Evolutionary conservation across 2,113 vertebrate species (phyloP).

Genomic region (Miniopterus natalensis): DNA sequence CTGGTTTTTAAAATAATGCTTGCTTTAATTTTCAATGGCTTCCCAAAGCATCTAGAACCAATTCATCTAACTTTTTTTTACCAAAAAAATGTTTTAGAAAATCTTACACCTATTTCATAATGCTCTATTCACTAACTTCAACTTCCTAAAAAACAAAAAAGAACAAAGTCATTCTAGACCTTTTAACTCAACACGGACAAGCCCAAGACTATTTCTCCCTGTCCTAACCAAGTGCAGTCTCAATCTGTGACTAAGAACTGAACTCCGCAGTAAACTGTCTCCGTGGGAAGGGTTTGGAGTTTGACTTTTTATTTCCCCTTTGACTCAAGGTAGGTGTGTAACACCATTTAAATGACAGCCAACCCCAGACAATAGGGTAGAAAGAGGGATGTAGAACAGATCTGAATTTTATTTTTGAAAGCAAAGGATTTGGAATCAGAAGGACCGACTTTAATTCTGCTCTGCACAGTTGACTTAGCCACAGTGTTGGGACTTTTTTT

Average conservation of each 20-base stretch:
- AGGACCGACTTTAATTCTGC: slow-evolving; percentile 22
- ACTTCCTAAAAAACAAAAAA: slow-evolving; percentile 62
- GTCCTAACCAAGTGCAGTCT: not conserved
- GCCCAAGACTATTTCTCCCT: not conserved
- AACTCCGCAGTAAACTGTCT: not conserved
- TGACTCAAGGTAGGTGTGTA: not conserved
- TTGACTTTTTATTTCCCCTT: slow-evolving; percentile 14
- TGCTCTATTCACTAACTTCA: slow-evolving; percentile 25
- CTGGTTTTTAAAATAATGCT: slow-evolving; percentile 23
- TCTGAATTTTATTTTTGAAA: not conserved
- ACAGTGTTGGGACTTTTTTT: not conserved
- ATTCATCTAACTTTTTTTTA: slow-evolving; percentile 52
- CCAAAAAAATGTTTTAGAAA: not conserved
- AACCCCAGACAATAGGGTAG: not conserved
- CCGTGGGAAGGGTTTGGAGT: not conserved
- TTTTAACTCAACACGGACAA: not conserved
- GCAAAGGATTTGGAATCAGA: not conserved
- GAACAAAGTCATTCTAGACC: slow-evolving; percentile 39
- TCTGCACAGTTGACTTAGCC: not conserved
- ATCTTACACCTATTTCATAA: slow-evolving; percentile 34
- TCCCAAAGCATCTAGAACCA: slow-evolving; percentile 42
- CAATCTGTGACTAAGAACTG: not conserved
- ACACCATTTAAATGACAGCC: not conserved
- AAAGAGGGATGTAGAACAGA: not conserved
- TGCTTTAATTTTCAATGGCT: slow-evolving; percentile 17